phyloP scores from a whole-genome alignment of 2,888 invertebrate genomes.

The Agrotis puta region DNA sequence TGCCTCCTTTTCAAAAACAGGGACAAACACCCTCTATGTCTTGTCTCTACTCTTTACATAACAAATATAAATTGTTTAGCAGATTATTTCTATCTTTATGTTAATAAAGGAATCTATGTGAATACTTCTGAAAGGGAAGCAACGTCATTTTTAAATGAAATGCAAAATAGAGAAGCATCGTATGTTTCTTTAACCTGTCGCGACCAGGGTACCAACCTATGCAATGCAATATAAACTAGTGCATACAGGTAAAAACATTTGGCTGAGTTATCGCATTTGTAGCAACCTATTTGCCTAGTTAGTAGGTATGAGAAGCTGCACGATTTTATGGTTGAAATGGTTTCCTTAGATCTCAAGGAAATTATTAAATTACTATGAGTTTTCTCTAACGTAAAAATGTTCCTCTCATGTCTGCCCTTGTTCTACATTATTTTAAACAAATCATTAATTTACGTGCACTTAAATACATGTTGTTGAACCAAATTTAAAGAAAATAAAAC shows the following conservation, averaged over 20 bases:
- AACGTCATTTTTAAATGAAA: neutral
- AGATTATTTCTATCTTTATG: too few relatives aligned
- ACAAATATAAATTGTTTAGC: too few relatives aligned
- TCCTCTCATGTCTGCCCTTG: neutral
- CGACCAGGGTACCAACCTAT: neutral
- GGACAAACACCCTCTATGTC: too few relatives aligned
- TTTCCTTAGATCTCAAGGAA: conserved; percentile 32
- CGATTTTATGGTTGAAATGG: conserved; percentile 25
- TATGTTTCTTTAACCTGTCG: neutral
- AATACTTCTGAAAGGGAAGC: neutral
- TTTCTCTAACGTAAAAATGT: neutral
- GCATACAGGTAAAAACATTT: conserved; percentile 12
- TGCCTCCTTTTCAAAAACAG: too few relatives aligned
- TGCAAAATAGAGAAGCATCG: neutral
- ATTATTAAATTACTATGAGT: conserved; percentile 13
- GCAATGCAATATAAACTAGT: neutral
- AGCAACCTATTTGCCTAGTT: conserved; percentile 56
- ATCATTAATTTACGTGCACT: too few relatives aligned
- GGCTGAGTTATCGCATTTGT: conserved; percentile 41
- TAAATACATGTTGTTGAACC: neutral
- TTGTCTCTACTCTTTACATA: too few relatives aligned
- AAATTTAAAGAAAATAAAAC: neutral
- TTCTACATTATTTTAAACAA: too few relatives aligned
- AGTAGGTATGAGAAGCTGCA: conserved; percentile 41
- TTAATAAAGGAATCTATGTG: neutral